Conservation (phyloP, 2,113 vertebrate species). For the Entomyzon cyanotis region DNA sequence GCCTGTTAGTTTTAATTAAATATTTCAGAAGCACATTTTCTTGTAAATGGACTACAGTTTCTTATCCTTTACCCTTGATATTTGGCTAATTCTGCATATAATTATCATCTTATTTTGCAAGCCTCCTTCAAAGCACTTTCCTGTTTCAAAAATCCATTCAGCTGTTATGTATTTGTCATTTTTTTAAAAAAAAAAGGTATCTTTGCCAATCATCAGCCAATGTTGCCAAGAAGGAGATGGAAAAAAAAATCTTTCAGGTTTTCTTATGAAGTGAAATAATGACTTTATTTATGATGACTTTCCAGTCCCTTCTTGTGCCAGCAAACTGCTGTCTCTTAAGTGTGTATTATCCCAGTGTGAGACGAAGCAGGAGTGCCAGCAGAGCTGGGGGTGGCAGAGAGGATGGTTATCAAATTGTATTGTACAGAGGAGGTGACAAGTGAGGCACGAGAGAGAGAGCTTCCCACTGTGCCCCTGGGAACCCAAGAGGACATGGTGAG, state of each 20-base stretch:
- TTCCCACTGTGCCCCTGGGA: not conserved
- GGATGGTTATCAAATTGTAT: not conserved
- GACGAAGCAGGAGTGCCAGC: not conserved
- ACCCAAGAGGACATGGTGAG: not conserved
- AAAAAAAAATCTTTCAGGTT: not conserved
- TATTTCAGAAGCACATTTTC: constrained; percentile 35
- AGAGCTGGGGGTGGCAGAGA: not conserved
- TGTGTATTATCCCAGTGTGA: not conserved
- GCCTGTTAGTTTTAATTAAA: constrained; percentile 61
- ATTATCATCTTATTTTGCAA: constrained; percentile 41
- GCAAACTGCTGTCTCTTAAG: not conserved
- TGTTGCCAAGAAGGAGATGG: not conserved
- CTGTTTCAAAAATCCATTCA: not conserved
- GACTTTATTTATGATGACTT: not conserved
- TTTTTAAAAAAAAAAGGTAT: not conserved
- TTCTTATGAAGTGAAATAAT: not conserved
- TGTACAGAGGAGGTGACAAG: not conserved
- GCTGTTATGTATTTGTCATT: not conserved
- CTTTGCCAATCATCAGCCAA: not conserved
- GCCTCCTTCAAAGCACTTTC: not conserved
- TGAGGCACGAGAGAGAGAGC: accelerated
- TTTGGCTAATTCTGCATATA: constrained; percentile 28
- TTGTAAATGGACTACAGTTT: constrained; percentile 32
- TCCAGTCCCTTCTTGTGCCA: not conserved
- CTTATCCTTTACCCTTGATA: constrained; percentile 49